Evolutionary conservation across 1,140 invertebrate species (phyloP), one percentile per base, ranked within the genome.

Genomic region (Drosophila tsacasi): DNA sequence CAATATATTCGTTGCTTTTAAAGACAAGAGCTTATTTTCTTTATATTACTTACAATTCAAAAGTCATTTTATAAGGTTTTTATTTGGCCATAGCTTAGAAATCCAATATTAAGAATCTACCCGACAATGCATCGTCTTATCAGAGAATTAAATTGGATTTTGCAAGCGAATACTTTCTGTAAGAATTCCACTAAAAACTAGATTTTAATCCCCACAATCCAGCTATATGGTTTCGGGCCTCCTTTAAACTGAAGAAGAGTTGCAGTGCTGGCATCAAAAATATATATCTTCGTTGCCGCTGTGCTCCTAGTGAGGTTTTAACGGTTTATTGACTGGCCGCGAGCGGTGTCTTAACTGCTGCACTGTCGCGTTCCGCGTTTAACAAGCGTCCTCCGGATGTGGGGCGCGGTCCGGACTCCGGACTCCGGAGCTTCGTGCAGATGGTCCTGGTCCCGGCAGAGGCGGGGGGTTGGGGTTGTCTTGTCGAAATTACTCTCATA

Each of bases 401-500:
- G 42, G 52, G 55, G 35, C 32, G 39, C 50, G 30, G 46, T 44
- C 21, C 42, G 52, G 52, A 23, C 52, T 55, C 32, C 8, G 52
- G 19, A 37, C 49, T 60, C 40, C n/a, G 39, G n/a, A 35, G 64
- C 35, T 47, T 32, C 32, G n/a, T 64, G 23, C 54, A 64, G 61
- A 58, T 63, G 60, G 60, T 47, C 42, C 12, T 23, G 59, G 30
- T 17, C 62, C 21, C 12, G 32, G 42, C 21, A 40, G 40, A 40
- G 68, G 71, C 67, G 52, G 81, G 47, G 61, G 72, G 47, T 57
- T 77, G 81, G 64, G 72, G 50, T 60, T 77, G 81, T 65, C 77
- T 75, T 83, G 87, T 86, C 89, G 87, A 91, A 91, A 91, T 91
- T 91, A 89, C 87, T 89, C 83, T 91, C 83, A 87, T 83, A 91